phyloP scores from a whole-genome alignment of 2,113 vertebrate species.

The Alethe castanea region DNA sequence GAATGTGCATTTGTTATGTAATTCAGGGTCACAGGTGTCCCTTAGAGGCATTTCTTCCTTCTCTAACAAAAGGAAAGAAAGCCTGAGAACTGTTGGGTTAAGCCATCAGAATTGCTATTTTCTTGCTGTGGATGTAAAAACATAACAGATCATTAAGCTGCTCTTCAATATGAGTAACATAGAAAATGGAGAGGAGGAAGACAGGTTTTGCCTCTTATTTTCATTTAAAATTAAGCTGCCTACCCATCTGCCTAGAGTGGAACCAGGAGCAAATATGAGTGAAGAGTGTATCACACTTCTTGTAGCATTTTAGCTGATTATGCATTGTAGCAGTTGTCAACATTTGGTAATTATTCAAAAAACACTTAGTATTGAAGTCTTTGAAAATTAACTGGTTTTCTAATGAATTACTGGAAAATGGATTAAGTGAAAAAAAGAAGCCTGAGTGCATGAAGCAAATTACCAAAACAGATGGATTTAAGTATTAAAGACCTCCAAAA shows the following conservation, averaged over 20 bases:
- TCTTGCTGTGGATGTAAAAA: background rate
- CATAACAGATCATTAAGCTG: background rate
- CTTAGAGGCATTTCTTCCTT: background rate
- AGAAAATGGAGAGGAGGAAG: background rate
- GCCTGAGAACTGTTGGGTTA: background rate
- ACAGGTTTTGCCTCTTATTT: background rate
- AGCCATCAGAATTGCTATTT: background rate
- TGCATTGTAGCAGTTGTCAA: background rate
- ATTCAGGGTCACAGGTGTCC: background rate
- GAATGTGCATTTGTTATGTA: background rate
- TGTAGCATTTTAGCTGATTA: background rate
- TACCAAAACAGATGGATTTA: background rate
- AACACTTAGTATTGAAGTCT: background rate
- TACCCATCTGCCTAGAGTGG: background rate
- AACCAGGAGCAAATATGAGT: background rate
- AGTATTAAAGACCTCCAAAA: background rate
- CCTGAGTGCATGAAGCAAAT: background rate
- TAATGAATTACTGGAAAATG: background rate
- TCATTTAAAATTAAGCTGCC: background rate
- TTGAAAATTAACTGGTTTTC: background rate
- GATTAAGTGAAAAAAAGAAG: background rate
- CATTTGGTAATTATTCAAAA: background rate
- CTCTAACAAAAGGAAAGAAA: background rate
- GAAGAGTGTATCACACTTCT: background rate
- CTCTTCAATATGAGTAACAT: background rate